Conservation (phyloP, 2,888 invertebrate species). For the Coronaproctus castanopsis region DNA sequence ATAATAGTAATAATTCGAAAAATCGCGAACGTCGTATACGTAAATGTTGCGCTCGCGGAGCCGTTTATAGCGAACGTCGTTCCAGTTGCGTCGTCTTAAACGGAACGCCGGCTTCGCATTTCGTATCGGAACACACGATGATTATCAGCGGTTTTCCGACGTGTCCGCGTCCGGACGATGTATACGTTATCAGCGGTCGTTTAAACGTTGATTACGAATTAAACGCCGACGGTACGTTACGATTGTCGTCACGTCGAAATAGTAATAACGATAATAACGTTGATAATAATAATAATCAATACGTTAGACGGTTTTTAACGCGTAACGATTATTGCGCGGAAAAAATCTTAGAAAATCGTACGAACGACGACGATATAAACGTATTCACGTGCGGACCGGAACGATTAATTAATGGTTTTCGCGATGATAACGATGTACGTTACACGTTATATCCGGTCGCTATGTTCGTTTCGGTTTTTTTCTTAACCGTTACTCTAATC, state of each 20-base stretch:
- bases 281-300: neutral
- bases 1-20: neutral
- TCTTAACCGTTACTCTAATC: constrained; percentile 58
- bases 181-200: constrained; percentile 31
- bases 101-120: constrained; percentile 10
- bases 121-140: constrained; percentile 20
- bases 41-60: constrained; percentile 52
- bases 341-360: constrained; percentile 24
- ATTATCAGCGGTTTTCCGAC: constrained; percentile 35
- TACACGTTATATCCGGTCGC: constrained; percentile 56
- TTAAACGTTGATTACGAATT: constrained; percentile 26
- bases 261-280: neutral
- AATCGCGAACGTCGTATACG: constrained; percentile 6
- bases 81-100: constrained; percentile 28
- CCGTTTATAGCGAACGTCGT: constrained; percentile 37
- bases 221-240: constrained; percentile 29
- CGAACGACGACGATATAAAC: constrained; percentile 28
- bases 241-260: constrained; percentile 27
- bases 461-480: constrained; percentile 57
- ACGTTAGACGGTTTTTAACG: too few species aligned
- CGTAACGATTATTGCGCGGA: constrained; percentile 28
- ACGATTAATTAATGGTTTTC: neutral
- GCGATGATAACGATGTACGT: constrained; percentile 30
- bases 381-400: constrained; percentile 34
- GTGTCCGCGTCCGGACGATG: constrained; percentile 29